A percentile compares a stretch with the other conserved stretches of the same genome.
Evolutionary conservation across 2,113 vertebrate genomes (phyloP).

Genomic region (Cheirogaleus medius): DNA sequence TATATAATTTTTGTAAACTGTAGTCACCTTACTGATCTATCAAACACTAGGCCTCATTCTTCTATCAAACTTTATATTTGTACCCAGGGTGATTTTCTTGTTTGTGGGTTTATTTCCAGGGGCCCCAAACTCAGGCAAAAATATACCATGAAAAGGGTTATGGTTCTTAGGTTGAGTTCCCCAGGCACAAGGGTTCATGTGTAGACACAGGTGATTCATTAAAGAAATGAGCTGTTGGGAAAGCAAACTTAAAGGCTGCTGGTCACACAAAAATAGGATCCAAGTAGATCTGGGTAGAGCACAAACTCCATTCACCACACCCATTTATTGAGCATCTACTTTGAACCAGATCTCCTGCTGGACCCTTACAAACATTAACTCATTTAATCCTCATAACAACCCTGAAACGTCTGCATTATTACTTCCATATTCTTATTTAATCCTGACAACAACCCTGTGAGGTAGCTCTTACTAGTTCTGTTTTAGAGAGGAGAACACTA

Average conservation of each 20-base stretch:
- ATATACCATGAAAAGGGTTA: neutral
- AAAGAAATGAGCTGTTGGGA: neutral
- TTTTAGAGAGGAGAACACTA: neutral
- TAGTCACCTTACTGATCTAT: neutral
- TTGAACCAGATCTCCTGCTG: neutral
- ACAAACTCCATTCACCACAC: neutral
- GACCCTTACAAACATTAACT: neutral
- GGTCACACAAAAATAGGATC: neutral
- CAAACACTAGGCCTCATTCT: neutral
- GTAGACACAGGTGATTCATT: neutral
- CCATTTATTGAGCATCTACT: neutral
- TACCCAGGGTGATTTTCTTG: neutral
- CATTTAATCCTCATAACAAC: neutral
- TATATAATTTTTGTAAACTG: neutral
- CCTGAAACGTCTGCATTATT: neutral
- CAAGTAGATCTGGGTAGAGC: neutral
- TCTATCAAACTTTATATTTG: neutral
- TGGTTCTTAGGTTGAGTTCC: neutral
- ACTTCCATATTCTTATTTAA: neutral
- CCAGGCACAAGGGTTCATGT: neutral
- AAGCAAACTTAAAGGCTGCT: neutral
- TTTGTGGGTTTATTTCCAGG: neutral
- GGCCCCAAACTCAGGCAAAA: neutral
- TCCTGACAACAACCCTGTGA: neutral
- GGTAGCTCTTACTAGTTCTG: neutral